Percentiles rank a stretch among this genome's conserved stretches.
Evolutionary conservation across 37 sponge, comb jelly and placozoan species (phyloP).

Genomic region (Corticium candelabrum): DNA sequence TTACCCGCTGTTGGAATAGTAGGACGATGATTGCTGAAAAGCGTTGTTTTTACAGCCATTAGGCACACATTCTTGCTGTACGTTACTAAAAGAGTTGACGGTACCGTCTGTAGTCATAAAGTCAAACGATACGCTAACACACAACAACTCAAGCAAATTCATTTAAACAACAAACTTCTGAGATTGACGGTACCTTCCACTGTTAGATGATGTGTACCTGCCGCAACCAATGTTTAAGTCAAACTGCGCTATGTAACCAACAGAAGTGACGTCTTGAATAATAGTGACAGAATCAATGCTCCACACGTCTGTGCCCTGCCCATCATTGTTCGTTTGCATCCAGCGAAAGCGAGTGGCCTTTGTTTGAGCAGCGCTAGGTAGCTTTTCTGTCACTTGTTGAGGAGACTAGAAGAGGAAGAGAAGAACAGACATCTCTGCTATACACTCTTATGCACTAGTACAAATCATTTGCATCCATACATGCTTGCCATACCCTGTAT

Average conservation of each 20-base stretch:
- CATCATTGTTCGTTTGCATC: neutral
- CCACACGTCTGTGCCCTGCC: neutral
- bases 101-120: neutral
- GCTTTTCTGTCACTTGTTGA: neutral
- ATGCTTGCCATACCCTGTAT: neutral
- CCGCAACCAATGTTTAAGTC: neutral
- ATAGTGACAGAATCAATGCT: neutral
- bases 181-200: too few species aligned
- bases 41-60: neutral
- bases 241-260: neutral
- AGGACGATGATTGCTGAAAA: neutral
- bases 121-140: neutral
- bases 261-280: neutral
- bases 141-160: too few species aligned
- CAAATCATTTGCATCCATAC: too few species aligned
- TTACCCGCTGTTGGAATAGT: neutral
- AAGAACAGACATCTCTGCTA: neutral
- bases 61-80: neutral
- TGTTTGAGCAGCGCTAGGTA: neutral
- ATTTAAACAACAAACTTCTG: too few species aligned
- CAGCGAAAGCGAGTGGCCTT: constrained; percentile 8
- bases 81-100: neutral
- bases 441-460: too few species aligned
- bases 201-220: neutral
- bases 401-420: neutral